Base-by-base conservation (phyloP, 2,113 vertebrate genomes). In the Tautogolabrus adspersus region DNA sequence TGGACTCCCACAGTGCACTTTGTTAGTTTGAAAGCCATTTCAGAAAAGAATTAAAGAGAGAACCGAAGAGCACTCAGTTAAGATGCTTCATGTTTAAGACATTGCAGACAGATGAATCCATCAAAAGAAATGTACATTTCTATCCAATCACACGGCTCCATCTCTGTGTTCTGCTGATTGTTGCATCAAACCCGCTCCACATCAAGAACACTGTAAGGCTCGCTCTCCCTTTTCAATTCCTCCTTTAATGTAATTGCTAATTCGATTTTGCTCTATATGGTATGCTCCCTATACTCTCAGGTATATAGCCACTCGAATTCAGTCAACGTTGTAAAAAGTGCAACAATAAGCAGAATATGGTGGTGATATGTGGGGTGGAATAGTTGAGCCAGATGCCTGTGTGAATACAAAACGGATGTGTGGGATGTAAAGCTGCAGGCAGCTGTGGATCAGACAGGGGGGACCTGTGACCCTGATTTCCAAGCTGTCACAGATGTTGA, bases 381-480 rank as follows among this genome's bases (percentile, higher is more conserved):
- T 34, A 34, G 3, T 23, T 19, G 1, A 3, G 26, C 66, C 15
- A 69, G 56, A 77, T 18, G 26, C 47, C 10, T 62, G 68, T 84
- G 52, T 26, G 38, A 79, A 74, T 67, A 66, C 34, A 75, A 65
- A 79, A 75, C 13, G 19, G 63, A 49, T 18, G 54, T 52, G 11
- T 55, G 37, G 2, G 52, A 12, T 65, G 34, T 44, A n/a, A 75
- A 77, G 61, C 59, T 55, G 15, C 38, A 67, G 66, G 70, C 66
- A 44, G 55, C 61, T 55, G 60, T 63, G 54, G 1, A 77, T 72
- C 57, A 54, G 37, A 80, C 44, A 11, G 23, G 10, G 11, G 55
- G 23, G 75, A 86, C 75, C 84, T 70, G 52, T 78, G 69, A 80
- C 77, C 77, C 62, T 9, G 61, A 82, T 87, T 79, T 73, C 9